phyloP scores from a whole-genome alignment of 1,140 invertebrate genomes.

The Nephila pilipes region DNA sequence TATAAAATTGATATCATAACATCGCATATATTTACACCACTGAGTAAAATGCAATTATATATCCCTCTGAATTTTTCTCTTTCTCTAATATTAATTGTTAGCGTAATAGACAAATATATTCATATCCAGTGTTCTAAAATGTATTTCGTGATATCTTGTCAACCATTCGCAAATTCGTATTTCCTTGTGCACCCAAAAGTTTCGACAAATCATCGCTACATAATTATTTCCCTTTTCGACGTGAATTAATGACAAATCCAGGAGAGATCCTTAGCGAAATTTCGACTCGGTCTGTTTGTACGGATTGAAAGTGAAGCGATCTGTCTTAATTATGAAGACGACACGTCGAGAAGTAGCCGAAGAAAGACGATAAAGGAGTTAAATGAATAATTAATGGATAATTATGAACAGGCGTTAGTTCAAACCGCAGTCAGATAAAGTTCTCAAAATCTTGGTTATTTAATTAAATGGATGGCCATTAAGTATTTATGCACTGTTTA shows the following conservation, averaged over 20 bases:
- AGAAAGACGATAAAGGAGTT: slow-evolving; percentile 19
- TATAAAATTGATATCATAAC: no score
- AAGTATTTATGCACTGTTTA: no score
- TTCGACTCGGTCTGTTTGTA: neutral
- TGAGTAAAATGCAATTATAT: no score
- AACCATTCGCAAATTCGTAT: neutral
- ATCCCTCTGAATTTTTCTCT: no score
- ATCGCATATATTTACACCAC: no score
- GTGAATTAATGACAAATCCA: neutral
- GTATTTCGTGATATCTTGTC: neutral
- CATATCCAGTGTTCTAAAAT: neutral
- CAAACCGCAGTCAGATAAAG: neutral
- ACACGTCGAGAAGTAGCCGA: neutral
- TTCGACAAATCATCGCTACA: neutral
- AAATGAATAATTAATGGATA: slow-evolving; percentile 8
- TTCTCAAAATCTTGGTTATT: neutral
- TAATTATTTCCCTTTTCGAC: neutral
- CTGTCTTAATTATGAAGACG: slow-evolving; percentile 16
- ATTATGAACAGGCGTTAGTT: neutral
- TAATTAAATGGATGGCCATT: neutral
- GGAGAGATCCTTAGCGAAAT: neutral
- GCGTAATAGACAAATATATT: neutral
- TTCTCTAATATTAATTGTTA: no score
- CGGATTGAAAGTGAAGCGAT: neutral
- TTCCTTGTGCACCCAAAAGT: neutral